Conservation (phyloP, 2,888 invertebrate genomes). For the Andrena haemorrhoa region DNA sequence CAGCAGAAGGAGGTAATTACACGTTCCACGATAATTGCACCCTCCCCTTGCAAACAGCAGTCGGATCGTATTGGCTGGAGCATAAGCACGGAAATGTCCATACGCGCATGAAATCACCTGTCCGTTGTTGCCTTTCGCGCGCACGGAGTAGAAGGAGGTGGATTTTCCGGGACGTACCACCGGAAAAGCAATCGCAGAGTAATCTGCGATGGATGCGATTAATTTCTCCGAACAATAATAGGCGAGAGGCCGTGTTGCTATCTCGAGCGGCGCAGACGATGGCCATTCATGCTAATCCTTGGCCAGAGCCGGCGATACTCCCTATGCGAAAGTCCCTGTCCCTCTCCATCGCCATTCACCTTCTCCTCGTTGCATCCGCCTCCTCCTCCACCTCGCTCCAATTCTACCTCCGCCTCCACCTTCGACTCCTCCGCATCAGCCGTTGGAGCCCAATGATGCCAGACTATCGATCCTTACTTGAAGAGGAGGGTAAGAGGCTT, state of each 20-base stretch:
- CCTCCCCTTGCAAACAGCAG: background rate
- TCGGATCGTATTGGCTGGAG: background rate
- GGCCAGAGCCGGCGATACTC: conserved; percentile 68
- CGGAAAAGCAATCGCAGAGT: conserved; percentile 76
- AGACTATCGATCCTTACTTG: conserved; percentile 81
- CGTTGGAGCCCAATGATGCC: conserved; percentile 78
- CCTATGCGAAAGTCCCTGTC: conserved; percentile 69
- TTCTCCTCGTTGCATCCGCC: conserved; percentile 61
- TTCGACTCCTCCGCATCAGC: conserved; percentile 73
- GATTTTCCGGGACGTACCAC: conserved; percentile 61
- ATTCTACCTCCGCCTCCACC: conserved; percentile 60
- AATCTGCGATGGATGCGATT: conserved; percentile 80
- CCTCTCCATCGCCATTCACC: conserved; percentile 63
- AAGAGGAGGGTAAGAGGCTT: conserved; percentile 77
- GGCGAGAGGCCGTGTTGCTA: conserved; percentile 75
- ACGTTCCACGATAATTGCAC: background rate
- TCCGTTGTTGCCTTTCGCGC: conserved; percentile 34
- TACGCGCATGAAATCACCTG: conserved; percentile 35
- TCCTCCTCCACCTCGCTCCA: conserved; percentile 54
- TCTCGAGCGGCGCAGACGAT: conserved; percentile 78
- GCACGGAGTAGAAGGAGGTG: conserved; percentile 27
- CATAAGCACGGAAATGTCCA: conserved; percentile 22
- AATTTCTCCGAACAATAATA: conserved; percentile 81
- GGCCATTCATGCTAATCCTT: conserved; percentile 82
- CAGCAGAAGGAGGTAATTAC: too few relatives aligned